phyloP scores from a whole-genome alignment of 2,888 invertebrate genomes.

The Monochamus alternatus region DNA sequence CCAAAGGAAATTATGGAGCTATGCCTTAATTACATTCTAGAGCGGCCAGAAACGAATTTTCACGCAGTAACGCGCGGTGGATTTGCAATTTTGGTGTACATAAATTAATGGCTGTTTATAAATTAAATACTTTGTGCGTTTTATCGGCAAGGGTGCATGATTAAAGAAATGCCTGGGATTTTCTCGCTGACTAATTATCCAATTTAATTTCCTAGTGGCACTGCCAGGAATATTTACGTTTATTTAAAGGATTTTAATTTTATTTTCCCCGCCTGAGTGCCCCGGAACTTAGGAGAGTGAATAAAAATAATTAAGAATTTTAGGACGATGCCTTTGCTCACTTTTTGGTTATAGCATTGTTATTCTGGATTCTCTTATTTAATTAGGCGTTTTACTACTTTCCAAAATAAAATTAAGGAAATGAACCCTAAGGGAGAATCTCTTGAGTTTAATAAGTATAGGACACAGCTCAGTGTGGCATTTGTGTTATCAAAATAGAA shows the following conservation, averaged over 20 bases:
- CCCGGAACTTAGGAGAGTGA: neutral
- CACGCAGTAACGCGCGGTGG: constrained; percentile 32
- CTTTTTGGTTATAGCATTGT: no score
- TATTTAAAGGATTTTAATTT: neutral
- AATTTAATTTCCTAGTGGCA: constrained; percentile 9
- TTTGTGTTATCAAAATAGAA: no score
- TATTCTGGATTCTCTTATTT: no score
- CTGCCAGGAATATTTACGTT: constrained; percentile 1
- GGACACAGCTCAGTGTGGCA: no score
- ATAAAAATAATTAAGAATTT: neutral
- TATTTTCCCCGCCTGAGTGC: neutral
- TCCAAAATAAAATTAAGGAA: no score
- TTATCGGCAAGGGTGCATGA: constrained; percentile 5
- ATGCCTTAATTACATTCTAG: constrained; percentile 42
- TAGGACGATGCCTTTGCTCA: no score
- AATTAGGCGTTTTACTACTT: no score
- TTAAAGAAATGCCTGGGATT: constrained; percentile 24
- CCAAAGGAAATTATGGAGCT: constrained; percentile 41
- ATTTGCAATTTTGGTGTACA: constrained; percentile 29
- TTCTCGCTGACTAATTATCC: constrained; percentile 14
- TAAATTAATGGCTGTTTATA: constrained; percentile 34
- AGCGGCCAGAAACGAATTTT: constrained; percentile 36
- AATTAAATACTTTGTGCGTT: constrained; percentile 38
- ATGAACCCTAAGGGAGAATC: no score
- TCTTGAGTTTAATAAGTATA: no score